Conservation (phyloP, 2,797 vertebrate genomes). For the Enteromius radiatus region DNA sequence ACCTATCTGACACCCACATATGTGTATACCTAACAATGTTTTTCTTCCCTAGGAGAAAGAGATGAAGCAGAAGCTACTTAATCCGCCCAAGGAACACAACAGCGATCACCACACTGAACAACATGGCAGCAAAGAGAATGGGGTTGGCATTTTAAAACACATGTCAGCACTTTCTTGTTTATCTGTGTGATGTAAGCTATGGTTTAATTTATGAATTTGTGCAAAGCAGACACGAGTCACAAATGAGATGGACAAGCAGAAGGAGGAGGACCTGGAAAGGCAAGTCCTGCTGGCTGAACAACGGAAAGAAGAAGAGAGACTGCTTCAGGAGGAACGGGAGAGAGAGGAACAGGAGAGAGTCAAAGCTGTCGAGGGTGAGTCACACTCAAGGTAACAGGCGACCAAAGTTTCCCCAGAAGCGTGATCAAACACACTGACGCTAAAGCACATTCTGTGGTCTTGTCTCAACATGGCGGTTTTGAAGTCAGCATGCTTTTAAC, state of each 20-base stretch:
- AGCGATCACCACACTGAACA: constrained; percentile 77
- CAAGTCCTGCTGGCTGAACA: constrained; percentile 92
- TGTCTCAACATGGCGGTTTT: constrained; percentile 32
- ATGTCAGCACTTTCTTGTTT: neutral
- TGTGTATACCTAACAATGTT: constrained; percentile 26
- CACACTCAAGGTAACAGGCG: neutral
- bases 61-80: constrained; percentile 82
- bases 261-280: constrained; percentile 88
- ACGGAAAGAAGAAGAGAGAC: constrained; percentile 89
- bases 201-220: neutral
- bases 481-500: constrained; percentile 47
- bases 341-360: constrained; percentile 90
- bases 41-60: constrained; percentile 81
- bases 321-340: constrained; percentile 89
- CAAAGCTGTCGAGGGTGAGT: constrained; percentile 92
- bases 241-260: constrained; percentile 84
- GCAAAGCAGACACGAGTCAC: constrained; percentile 2
- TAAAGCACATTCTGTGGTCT: constrained; percentile 29
- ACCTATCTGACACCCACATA: constrained; percentile 23
- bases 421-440: constrained; percentile 36
- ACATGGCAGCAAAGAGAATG: constrained; percentile 78
- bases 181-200: constrained; percentile 39
- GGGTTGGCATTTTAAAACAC: constrained; percentile 65
- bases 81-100: constrained; percentile 78
- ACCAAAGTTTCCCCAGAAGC: constrained; percentile 23